A percentile compares a stretch with the other conserved stretches of the same genome.
Evolutionary conservation across 2,888 invertebrate genomes (phyloP).

Genomic region (Papilio gigon): DNA sequence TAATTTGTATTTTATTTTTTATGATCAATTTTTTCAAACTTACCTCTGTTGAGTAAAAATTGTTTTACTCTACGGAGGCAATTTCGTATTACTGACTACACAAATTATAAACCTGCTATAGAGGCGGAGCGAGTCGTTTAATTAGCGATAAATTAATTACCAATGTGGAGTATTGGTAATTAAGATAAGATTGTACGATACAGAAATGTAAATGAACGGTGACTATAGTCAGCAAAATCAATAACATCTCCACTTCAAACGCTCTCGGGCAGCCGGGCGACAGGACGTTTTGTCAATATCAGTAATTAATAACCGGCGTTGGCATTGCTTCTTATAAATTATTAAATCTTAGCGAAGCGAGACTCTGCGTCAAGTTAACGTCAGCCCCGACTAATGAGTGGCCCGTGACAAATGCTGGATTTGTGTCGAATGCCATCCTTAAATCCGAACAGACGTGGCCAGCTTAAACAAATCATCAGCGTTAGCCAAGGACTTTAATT

Average conservation of each 20-base stretch:
- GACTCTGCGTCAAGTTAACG: conserved; percentile 76
- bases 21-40: not conserved
- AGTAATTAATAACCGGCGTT: conserved; percentile 73
- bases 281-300: conserved; percentile 73
- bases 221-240: conserved; percentile 53
- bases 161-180: no score
- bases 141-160: conserved; percentile 4
- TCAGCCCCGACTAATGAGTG: conserved; percentile 78
- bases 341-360: conserved; percentile 73
- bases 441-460: conserved; percentile 61
- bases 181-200: conserved; percentile 3
- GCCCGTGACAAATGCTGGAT: conserved; percentile 76
- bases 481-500: not conserved
- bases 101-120: not conserved
- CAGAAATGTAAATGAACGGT: conserved; percentile 40
- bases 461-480: conserved; percentile 33
- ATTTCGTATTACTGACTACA: not conserved
- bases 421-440: conserved; percentile 55
- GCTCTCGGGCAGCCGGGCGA: conserved; percentile 54
- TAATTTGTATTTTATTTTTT: not conserved
- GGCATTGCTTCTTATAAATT: conserved; percentile 69
- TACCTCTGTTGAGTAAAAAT: no score
- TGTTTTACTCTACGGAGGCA: no score
- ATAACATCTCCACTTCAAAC: conserved; percentile 61
- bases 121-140: not conserved